Percentiles rank a stretch among this genome's conserved stretches.
Evolutionary conservation across 2,113 vertebrate genomes (phyloP).

Genomic region (Myocastor coypus): DNA sequence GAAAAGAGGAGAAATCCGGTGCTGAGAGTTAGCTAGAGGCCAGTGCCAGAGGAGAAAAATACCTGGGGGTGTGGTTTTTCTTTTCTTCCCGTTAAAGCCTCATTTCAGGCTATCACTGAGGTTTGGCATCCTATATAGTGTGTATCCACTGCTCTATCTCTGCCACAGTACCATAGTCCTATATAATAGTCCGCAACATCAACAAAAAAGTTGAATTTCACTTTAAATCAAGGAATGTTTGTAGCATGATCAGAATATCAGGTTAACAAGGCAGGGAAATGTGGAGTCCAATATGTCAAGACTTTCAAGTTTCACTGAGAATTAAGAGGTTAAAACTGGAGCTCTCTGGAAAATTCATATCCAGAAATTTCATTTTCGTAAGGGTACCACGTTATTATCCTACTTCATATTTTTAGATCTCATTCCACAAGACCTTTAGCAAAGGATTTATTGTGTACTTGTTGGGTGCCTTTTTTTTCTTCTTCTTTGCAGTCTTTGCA

Average conservation of each 20-base stretch:
- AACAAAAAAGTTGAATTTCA: slow-evolving; percentile 2
- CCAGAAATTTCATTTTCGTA: slow-evolving; percentile 29
- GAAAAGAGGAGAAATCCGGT: slow-evolving; percentile 36
- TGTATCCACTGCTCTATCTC: background rate
- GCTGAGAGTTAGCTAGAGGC: slow-evolving; percentile 40
- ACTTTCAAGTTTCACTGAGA: slow-evolving; percentile 40
- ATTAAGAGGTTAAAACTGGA: slow-evolving; percentile 16
- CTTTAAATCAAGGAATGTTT: background rate
- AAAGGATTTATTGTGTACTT: slow-evolving; percentile 26
- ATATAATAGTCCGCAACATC: background rate
- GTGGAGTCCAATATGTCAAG: slow-evolving; percentile 2
- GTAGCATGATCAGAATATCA: background rate
- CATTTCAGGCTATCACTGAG: background rate
- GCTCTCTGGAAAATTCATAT: slow-evolving; percentile 35
- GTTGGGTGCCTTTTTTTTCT: background rate
- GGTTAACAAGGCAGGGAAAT: background rate
- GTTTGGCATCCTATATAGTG: background rate
- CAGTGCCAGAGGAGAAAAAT: background rate
- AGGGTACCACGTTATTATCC: background rate
- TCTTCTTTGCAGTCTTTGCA: background rate
- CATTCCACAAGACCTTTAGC: background rate
- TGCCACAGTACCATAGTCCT: background rate
- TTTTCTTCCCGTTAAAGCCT: background rate
- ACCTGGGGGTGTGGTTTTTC: background rate
- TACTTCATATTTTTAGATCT: background rate